Percentiles rank a stretch among this genome's conserved stretches.
phyloP scores from a whole-genome alignment of 2,888 invertebrate species.

The Orthosia cruda region DNA sequence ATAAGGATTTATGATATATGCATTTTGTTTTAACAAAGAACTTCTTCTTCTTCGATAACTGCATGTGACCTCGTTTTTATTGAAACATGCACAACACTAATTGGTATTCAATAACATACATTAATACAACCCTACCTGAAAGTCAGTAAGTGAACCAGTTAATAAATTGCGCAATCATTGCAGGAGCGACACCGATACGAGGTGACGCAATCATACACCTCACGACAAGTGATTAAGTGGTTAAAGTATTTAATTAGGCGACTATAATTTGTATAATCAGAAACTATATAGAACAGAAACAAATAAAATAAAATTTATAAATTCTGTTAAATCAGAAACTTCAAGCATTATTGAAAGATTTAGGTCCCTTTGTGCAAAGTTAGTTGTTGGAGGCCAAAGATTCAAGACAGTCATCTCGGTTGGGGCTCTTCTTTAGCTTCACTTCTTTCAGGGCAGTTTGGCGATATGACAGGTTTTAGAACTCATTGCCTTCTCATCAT shows the following conservation, averaged over 20 bases:
- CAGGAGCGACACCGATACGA: neutral
- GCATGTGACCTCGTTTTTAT: neutral
- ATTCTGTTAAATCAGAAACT: neutral
- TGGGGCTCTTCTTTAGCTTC: no score
- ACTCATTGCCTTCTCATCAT: neutral
- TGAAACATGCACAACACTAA: neutral
- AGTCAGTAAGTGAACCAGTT: conserved; percentile 15
- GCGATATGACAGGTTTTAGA: no score
- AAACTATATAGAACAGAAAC: no score
- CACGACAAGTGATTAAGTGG: neutral
- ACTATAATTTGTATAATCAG: neutral
- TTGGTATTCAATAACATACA: neutral
- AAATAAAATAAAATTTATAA: no score
- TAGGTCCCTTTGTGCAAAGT: no score
- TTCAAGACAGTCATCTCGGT: neutral
- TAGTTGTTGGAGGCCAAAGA: neutral
- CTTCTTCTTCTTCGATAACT: no score
- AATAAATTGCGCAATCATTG: conserved; percentile 16
- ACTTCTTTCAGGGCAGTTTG: neutral
- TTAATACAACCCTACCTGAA: neutral
- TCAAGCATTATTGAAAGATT: neutral
- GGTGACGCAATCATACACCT: conserved; percentile 14
- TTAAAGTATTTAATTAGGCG: neutral
- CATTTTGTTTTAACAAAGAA: neutral
- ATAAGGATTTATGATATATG: neutral